Conservation (phyloP, 1,140 invertebrate species). For the Trichoplusia ni region DNA sequence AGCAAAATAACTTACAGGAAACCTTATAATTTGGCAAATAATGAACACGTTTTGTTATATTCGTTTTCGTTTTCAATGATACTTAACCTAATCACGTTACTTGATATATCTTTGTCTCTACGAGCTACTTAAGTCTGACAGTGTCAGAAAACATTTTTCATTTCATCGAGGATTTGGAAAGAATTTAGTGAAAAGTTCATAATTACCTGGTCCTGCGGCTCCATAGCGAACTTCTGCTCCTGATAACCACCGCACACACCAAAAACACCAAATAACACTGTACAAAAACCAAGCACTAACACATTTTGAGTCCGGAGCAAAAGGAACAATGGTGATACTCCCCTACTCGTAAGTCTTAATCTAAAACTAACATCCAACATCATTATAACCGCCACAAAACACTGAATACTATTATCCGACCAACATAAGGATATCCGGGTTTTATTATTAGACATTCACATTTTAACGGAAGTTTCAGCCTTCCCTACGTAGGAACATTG, state of each 20-base stretch:
- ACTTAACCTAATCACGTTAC: too few relatives aligned
- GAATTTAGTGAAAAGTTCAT: background rate
- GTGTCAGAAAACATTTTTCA: too few relatives aligned
- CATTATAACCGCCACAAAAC: constrained; percentile 38
- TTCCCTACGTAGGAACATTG: constrained; percentile 50
- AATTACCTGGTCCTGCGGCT: constrained; percentile 87
- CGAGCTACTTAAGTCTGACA: too few relatives aligned
- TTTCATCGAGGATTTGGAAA: too few relatives aligned
- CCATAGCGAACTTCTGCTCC: constrained; percentile 88
- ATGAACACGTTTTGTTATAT: too few relatives aligned
- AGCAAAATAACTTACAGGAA: too few relatives aligned
- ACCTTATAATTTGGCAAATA: too few relatives aligned
- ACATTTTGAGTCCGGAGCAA: constrained; percentile 64
- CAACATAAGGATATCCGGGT: constrained; percentile 53
- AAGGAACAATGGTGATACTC: constrained; percentile 64
- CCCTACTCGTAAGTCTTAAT: constrained; percentile 60
- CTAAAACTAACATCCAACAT: constrained; percentile 62
- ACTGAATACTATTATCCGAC: constrained; percentile 37
- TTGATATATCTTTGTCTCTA: too few relatives aligned
- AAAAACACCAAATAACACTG: constrained; percentile 52
- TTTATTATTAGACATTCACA: constrained; percentile 56
- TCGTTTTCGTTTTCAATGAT: too few relatives aligned
- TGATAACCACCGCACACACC: constrained; percentile 56
- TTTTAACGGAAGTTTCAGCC: constrained; percentile 52
- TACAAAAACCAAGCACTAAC: constrained; percentile 37